These are phyloP conservation scores for Sarcophaga subvicina DNA, from an alignment of 2,888 invertebrate species.

Conservation along the genomic window DNA sequence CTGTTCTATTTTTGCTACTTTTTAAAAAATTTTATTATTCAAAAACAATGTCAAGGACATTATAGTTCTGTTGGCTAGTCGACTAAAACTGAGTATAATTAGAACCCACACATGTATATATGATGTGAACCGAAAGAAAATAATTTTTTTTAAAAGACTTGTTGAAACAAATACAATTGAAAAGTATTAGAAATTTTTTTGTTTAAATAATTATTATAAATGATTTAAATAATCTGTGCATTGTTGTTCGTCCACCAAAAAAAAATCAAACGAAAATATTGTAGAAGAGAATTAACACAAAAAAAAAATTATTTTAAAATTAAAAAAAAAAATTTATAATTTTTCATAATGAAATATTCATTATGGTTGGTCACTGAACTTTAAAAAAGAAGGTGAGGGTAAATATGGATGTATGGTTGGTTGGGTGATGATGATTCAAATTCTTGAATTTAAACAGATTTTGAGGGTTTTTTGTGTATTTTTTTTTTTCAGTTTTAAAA, in stretches of 20 bases:
- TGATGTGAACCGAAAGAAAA: background rate
- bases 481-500: background rate
- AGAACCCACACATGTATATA: background rate
- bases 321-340: background rate
- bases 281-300: background rate
- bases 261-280: background rate
- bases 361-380: conserved; percentile 20
- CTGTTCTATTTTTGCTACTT: too few species aligned
- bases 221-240: conserved; percentile 20
- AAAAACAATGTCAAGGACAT: conserved; percentile 1
- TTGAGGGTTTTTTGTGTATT: background rate
- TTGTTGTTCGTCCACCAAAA: background rate
- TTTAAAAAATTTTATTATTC: too few species aligned
- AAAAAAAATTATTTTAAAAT: conserved; percentile 1
- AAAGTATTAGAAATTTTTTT: background rate
- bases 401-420: background rate
- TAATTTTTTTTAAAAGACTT: background rate
- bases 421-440: conserved; percentile 16
- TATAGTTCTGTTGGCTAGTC: background rate
- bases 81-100: background rate
- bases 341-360: background rate
- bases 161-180: conserved; percentile 17
- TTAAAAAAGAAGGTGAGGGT: conserved; percentile 8
- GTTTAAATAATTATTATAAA: conserved; percentile 17
- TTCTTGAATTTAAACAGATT: background rate